These are phyloP conservation scores for Epinephelus coioides DNA, from an alignment of 2,797 vertebrate species.

Conservation along the genomic window DNA sequence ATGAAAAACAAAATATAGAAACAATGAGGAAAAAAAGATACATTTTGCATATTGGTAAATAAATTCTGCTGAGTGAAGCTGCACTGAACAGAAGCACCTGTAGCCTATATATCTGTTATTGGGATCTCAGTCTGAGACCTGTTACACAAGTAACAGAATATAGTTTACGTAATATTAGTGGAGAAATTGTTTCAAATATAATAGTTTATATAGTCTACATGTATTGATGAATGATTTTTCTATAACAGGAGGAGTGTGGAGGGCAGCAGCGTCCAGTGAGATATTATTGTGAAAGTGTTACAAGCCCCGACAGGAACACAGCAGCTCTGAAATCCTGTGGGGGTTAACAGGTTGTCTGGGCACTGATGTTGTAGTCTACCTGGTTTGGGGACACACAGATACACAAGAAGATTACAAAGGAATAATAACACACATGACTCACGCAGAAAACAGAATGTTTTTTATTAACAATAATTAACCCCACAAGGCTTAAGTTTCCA, in stretches of 20 bases:
- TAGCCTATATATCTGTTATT: too few species aligned
- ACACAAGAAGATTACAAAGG: not conserved
- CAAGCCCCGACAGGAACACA: conserved; percentile 29
- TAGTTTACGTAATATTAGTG: too few species aligned
- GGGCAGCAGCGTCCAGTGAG: not conserved
- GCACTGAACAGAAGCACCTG: too few species aligned
- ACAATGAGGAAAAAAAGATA: too few species aligned
- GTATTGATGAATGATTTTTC: not conserved
- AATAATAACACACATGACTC: not conserved
- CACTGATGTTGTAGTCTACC: not conserved
- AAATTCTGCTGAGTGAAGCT: too few species aligned
- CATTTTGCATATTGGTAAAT: too few species aligned
- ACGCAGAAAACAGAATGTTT: not conserved
- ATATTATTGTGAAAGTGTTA: conserved; percentile 9
- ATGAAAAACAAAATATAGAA: too few species aligned
- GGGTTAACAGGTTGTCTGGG: not conserved
- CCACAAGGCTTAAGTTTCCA: too few species aligned
- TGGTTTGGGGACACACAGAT: not conserved
- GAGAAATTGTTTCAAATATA: not conserved
- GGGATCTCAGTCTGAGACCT: too few species aligned
- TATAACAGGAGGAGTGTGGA: not conserved
- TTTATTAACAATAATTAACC: too few species aligned
- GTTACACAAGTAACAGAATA: too few species aligned
- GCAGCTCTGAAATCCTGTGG: conserved; percentile 7
- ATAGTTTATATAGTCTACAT: too few species aligned